Conservation (phyloP, 2,888 invertebrate genomes). For the Tachina grossa region DNA sequence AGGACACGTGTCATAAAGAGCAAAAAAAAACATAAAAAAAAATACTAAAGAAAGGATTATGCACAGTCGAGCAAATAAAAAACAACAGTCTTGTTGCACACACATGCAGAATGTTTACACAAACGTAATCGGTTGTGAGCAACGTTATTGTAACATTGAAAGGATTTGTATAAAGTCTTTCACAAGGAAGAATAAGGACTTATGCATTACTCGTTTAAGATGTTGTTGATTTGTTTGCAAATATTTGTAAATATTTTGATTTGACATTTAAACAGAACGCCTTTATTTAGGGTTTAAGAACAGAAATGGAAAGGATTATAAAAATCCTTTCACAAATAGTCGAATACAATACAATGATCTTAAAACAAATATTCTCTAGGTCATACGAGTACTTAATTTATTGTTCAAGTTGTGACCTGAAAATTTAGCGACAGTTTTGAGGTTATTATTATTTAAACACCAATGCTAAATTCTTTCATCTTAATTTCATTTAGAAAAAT, state of each 20-base stretch:
- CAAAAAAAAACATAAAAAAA: constrained; percentile 40
- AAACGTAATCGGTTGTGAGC: constrained; percentile 1
- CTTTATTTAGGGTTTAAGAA: constrained; percentile 35
- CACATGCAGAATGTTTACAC: neutral
- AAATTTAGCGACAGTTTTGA: neutral
- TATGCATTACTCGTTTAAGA: neutral
- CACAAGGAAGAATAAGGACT: neutral
- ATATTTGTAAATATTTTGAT: constrained; percentile 61
- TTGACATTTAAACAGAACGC: constrained; percentile 60
- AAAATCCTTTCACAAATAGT: neutral
- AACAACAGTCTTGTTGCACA: neutral
- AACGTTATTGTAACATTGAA: neutral
- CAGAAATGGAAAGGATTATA: constrained; percentile 52
- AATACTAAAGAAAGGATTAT: constrained; percentile 49
- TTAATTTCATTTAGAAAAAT: neutral
- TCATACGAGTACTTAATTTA: neutral
- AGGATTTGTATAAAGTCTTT: neutral
- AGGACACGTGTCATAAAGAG: constrained; percentile 63
- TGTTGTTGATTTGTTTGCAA: constrained; percentile 10
- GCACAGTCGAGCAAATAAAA: neutral
- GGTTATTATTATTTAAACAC: constrained; percentile 20
- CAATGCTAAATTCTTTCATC: constrained; percentile 53
- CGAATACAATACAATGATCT: neutral
- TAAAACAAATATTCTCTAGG: neutral
- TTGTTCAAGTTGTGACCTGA: neutral